Base-by-base conservation (phyloP, 2,797 vertebrate species). In the Sebastes jordani region DNA sequence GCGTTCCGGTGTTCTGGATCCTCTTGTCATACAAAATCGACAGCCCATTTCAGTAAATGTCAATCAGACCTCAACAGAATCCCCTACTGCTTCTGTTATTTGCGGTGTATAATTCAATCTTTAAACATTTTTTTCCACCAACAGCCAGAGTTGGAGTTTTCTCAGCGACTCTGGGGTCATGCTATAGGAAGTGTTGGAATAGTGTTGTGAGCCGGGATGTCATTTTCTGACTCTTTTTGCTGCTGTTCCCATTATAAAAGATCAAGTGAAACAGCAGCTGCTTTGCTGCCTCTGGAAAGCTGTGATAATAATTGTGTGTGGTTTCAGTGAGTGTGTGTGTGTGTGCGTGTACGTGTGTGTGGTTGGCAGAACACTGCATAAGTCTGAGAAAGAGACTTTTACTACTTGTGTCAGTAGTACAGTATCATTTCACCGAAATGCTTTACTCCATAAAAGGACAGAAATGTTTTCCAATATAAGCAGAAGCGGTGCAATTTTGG, bases 251-350 rank as follows among this genome's bases (percentile, higher is more conserved):
- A 91, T 95, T 93, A 90, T 79, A 81, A 78, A 86, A 93, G 88
- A 93, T 90, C 90, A 93, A 92, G 91, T 88, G 83, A 91, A 92
- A 91, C 75, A 80, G 88, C 92, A 90, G 92, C 91, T 89, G 92
- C 76, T 83, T 90, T 83, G 72, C 86, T 88, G 83, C 87, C 84
- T 91, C 76, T 91, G 86, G 84, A 90, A 93, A 89, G 84, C 92
- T 91, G 91, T 89, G 88, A 93, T 91, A 93, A 86, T 90, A 84
- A 89, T 65, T 85, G 81, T 86, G 83, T 86, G 84, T 77, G 79
- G 78, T 88, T 78, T 80, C 32, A 36, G 18, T 66, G 55, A 65
- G 36, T 54, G 46, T 68, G 49, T 62, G 52, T 76, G 72, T 63
- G 78, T 65, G 18, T 59, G 30, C 32, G 46, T 77, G 34, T 69